Evolutionary conservation across 2,113 vertebrate genomes (phyloP).

Genomic region (Trichomycterus rosablanca): DNA sequence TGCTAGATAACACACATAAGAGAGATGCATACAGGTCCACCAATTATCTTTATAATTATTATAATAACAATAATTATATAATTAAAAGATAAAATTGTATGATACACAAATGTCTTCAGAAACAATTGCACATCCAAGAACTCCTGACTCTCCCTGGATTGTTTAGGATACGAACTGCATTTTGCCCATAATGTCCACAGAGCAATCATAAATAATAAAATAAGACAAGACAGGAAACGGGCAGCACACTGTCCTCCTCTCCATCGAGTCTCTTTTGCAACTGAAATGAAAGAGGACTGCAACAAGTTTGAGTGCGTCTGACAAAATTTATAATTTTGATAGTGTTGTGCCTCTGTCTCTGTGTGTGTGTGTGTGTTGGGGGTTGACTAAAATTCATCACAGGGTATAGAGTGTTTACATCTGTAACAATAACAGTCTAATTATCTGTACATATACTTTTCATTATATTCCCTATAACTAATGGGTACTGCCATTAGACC

Average conservation of each 20-base stretch:
- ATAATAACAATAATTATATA: constrained; percentile 65
- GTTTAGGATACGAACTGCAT: constrained; percentile 48
- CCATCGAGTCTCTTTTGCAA: constrained; percentile 27
- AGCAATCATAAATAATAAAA: constrained; percentile 50
- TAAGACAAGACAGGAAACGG: constrained; percentile 43
- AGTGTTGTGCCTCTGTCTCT: too few species aligned
- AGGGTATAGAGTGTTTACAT: constrained; percentile 39
- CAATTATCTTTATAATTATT: constrained; percentile 62
- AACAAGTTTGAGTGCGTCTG: constrained; percentile 6
- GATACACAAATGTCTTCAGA: constrained; percentile 71
- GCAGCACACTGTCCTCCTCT: constrained; percentile 30
- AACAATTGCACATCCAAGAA: constrained; percentile 60
- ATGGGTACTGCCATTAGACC: too few species aligned
- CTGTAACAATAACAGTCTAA: constrained; percentile 43
- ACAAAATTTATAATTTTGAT: too few species aligned
- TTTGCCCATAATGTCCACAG: constrained; percentile 28
- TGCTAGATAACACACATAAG: constrained; percentile 47
- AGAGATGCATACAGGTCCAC: constrained; percentile 60
- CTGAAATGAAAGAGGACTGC: constrained; percentile 18
- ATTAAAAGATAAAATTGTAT: constrained; percentile 62
- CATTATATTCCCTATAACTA: too few species aligned
- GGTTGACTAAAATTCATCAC: constrained; percentile 44
- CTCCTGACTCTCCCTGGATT: constrained; percentile 42
- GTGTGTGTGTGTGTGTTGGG: too few species aligned
- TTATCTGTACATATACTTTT: constrained; percentile 49